These are phyloP conservation scores for Eustalomyia histrio DNA, from an alignment of 2,888 invertebrate species.

Conservation along the genomic window DNA sequence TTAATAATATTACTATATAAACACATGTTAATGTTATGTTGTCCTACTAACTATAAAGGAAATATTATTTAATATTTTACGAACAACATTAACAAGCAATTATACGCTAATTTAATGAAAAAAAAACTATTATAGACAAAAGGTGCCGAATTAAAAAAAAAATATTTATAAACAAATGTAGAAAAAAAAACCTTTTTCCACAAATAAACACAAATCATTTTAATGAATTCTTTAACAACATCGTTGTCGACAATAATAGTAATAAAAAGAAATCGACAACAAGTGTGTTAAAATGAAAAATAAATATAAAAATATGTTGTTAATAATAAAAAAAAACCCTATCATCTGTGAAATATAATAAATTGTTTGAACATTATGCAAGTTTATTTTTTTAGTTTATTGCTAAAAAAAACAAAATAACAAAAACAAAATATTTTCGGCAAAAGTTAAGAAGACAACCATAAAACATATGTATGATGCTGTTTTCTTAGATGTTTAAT, in stretches of 20 bases:
- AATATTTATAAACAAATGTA: conserved; percentile 30
- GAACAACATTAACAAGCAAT: conserved; percentile 44
- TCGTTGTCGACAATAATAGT: not conserved
- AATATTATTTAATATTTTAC: too few species aligned
- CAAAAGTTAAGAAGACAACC: conserved; percentile 53
- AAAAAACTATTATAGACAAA: conserved; percentile 43
- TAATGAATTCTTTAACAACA: not conserved
- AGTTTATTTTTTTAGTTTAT: conserved; percentile 29
- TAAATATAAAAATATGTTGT: not conserved
- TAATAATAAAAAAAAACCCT: conserved; percentile 27
- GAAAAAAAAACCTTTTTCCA: not conserved
- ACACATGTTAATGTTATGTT: too few species aligned
- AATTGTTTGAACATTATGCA: conserved; percentile 47
- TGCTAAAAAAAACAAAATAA: too few species aligned
- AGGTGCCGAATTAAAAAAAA: conserved; percentile 38
- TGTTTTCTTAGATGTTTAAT: conserved; percentile 31
- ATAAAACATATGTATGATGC: conserved; percentile 41
- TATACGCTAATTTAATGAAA: conserved; percentile 61
- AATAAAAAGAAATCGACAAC: not conserved
- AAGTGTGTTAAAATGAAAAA: not conserved
- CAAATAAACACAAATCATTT: conserved; percentile 29
- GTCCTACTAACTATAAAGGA: too few species aligned
- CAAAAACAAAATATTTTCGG: conserved; percentile 41
- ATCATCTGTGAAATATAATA: conserved; percentile 33
- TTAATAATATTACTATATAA: too few species aligned